These are phyloP conservation scores for Coelopa pilipes DNA, from an alignment of 2,888 invertebrate genomes.

Conservation along the genomic window DNA sequence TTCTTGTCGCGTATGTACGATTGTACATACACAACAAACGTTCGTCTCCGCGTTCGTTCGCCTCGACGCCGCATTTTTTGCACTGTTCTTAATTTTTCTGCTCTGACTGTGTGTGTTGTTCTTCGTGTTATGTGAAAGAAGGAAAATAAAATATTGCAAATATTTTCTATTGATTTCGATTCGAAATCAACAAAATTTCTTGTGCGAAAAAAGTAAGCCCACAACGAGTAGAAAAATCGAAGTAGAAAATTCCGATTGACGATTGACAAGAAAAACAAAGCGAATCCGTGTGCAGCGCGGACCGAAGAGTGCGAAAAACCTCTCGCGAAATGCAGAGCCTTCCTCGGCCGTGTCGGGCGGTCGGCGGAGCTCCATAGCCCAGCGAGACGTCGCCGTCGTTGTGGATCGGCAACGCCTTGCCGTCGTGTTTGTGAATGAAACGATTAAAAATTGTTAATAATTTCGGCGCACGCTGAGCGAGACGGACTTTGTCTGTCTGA, in stretches of 20 bases:
- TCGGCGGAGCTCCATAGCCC: background rate
- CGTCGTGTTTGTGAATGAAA: background rate
- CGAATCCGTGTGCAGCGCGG: background rate
- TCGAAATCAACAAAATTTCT: slow-evolving; percentile 27
- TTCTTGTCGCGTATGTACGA: slow-evolving; percentile 32
- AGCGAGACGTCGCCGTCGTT: background rate
- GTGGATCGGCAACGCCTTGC: background rate
- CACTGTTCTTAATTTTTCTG: slow-evolving; percentile 22
- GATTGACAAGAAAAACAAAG: slow-evolving; percentile 26
- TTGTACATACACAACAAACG: slow-evolving; percentile 25
- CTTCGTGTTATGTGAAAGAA: slow-evolving; percentile 32
- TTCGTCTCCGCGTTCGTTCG: slow-evolving; percentile 15
- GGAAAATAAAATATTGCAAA: slow-evolving; percentile 16
- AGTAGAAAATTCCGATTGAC: background rate
- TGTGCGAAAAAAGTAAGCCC: slow-evolving; percentile 23
- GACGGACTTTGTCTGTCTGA: background rate
- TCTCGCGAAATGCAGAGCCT: background rate
- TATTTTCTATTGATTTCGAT: slow-evolving; percentile 25
- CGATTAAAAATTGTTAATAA: too few species aligned
- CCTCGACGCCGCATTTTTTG: slow-evolving; percentile 31
- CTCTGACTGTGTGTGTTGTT: slow-evolving; percentile 27
- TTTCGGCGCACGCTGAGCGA: too few species aligned
- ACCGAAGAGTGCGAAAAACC: background rate
- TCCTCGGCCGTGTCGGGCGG: background rate
- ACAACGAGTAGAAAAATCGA: background rate